Conservation (phyloP, 2,888 invertebrate species). For the Oscheius onirici region DNA sequence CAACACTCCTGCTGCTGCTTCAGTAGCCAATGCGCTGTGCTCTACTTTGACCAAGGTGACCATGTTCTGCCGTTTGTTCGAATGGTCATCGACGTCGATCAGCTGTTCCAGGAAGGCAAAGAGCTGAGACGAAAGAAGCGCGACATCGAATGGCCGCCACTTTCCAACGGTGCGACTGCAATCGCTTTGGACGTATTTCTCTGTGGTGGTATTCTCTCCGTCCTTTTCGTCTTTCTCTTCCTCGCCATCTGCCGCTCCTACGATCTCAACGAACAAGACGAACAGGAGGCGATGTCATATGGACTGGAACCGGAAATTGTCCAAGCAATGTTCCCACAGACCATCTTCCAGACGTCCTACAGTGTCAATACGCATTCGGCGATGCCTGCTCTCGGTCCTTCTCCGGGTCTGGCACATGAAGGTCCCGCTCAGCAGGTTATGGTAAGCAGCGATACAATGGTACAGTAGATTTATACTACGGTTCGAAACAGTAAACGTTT, state of each 20-base stretch:
- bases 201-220: background rate
- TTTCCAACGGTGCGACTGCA: background rate
- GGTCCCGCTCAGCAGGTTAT: no score
- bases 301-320: constrained; percentile 1
- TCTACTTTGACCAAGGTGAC: constrained; percentile 15
- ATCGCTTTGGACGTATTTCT: no score
- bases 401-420: no score
- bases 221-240: constrained; percentile 1
- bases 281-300: background rate
- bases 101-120: background rate
- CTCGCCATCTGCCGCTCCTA: background rate
- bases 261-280: background rate
- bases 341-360: background rate
- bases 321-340: background rate
- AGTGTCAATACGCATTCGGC: no score
- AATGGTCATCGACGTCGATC: constrained; percentile 20
- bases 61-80: background rate
- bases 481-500: no score
- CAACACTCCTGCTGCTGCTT: constrained; percentile 15
- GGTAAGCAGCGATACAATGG: no score
- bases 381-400: background rate
- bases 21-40: constrained; percentile 13
- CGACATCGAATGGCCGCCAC: background rate
- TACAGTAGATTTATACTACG: no score
- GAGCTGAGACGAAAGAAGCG: background rate